phyloP scores from a whole-genome alignment of 2,888 invertebrate species.

The Cerceris rybyensis region DNA sequence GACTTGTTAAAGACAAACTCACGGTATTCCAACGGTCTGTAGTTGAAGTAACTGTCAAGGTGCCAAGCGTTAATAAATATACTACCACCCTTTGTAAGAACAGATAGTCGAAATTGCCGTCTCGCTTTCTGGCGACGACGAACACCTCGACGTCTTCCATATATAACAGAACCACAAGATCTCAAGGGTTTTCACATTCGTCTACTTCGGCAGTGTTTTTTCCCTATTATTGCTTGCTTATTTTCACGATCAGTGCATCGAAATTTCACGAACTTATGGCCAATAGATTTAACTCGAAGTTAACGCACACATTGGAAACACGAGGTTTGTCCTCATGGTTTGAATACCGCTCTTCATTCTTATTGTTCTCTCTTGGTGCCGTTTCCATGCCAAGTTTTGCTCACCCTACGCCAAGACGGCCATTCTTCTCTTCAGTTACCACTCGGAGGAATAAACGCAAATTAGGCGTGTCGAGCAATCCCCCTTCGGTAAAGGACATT shows the following conservation, averaged over 20 bases:
- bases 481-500: constrained; percentile 42
- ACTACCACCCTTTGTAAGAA: constrained; percentile 54
- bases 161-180: constrained; percentile 34
- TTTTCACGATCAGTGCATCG: constrained; percentile 1
- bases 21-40: constrained; percentile 67
- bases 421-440: constrained; percentile 43
- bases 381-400: constrained; percentile 49
- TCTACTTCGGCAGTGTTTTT: constrained; percentile 26
- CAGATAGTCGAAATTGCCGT: constrained; percentile 58
- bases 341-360: constrained; percentile 21
- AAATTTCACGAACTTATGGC: constrained; percentile 17
- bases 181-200: constrained; percentile 23
- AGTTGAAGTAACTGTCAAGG: constrained; percentile 73
- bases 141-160: constrained; percentile 37
- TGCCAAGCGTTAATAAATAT: constrained; percentile 78
- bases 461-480: constrained; percentile 57
- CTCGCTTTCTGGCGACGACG: constrained; percentile 39
- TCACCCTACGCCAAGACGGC: constrained; percentile 23
- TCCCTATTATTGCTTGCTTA: constrained; percentile 21
- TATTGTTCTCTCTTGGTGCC: constrained; percentile 31
- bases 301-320: constrained; percentile 12
- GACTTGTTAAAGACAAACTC: constrained; percentile 71
- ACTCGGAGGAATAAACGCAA: constrained; percentile 56
- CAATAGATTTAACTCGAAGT: constrained; percentile 32
- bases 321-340: constrained; percentile 12